Evolutionary conservation across 2,113 vertebrate genomes (phyloP).

Genomic region (Ovis canadensis): DNA sequence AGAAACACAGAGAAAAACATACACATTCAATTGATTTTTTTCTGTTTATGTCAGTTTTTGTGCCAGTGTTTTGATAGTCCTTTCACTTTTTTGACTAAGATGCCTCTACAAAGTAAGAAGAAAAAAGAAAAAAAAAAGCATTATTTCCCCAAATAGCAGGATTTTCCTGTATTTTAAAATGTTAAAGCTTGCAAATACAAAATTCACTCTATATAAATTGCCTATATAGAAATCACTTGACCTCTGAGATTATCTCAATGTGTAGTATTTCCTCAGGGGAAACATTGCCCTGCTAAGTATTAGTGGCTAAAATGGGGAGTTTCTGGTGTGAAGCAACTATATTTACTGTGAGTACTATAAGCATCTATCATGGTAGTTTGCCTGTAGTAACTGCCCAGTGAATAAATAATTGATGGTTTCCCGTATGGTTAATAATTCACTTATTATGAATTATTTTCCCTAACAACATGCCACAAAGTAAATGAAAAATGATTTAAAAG

Average conservation of each 20-base stretch:
- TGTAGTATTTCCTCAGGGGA: not conserved
- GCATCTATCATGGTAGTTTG: not conserved
- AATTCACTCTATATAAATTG: not conserved
- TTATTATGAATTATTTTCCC: not conserved
- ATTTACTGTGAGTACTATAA: not conserved
- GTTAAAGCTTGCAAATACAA: not conserved
- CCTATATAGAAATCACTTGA: not conserved
- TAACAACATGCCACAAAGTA: not conserved
- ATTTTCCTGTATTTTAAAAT: not conserved
- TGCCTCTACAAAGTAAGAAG: not conserved
- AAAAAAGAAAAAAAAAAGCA: not conserved
- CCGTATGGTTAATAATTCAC: not conserved
- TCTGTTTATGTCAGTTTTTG: not conserved
- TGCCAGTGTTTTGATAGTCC: slow-evolving; percentile 14
- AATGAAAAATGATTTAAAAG: not conserved
- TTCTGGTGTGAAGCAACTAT: not conserved
- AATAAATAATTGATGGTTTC: not conserved
- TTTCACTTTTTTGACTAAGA: slow-evolving; percentile 17
- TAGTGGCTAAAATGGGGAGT: not conserved
- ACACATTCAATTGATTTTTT: not conserved
- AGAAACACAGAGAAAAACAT: not conserved
- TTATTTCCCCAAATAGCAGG: not conserved
- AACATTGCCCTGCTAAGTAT: not conserved
- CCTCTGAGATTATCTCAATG: not conserved
- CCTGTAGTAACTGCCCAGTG: not conserved